Evolutionary conservation across 2,797 vertebrate genomes (phyloP), one percentile per base, ranked within the genome.

Genomic region (Psittacula derbiana): DNA sequence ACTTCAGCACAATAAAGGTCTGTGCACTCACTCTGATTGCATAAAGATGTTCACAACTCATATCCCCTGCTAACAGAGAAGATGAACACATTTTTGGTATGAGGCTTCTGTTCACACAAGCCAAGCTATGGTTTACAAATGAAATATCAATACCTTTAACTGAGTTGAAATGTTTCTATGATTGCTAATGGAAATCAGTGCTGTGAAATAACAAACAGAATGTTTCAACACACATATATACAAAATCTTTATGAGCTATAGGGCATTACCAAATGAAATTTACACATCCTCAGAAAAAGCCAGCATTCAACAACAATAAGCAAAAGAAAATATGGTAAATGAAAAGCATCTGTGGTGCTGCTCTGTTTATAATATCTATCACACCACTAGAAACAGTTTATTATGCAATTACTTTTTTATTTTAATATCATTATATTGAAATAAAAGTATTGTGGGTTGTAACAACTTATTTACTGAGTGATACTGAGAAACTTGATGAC

Each of bases 111-210:
- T 91, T 53, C 78, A 81, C 90, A 58, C 46, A 92, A 93, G 71
- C 81, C 69, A 96, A 96, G 62, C 87, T 93, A 88, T 88, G 36
- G 86, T 65, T 94, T 90, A 86, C 55, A 95, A 95, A 90, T 91
- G 33, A 93, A 72, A 79, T 66, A 82, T 74, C 82, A 89, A 41
- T 93, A 95, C 31, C 78, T 90, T 96, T 86, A 95, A 93, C 46
- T 88, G 57, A 86, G 23, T 72, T 93, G 53, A 92, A 96, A 89
- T 92, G 30, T 33, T 94, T 95, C 55, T 92, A 19, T 93, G 55
- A 90, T 65, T 91, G 40, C 25, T 96, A 95, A 93, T 81, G 81
- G 92, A 88, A 95, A 93, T 88, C 41, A 74, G 23, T 71, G 61
- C 40, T 92, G 66, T 82, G 78, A 85, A 97, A 92, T 71, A 93